These are phyloP conservation scores for Phataginus tricuspis DNA, from an alignment of 2,797 vertebrate species.

Conservation along the genomic window DNA sequence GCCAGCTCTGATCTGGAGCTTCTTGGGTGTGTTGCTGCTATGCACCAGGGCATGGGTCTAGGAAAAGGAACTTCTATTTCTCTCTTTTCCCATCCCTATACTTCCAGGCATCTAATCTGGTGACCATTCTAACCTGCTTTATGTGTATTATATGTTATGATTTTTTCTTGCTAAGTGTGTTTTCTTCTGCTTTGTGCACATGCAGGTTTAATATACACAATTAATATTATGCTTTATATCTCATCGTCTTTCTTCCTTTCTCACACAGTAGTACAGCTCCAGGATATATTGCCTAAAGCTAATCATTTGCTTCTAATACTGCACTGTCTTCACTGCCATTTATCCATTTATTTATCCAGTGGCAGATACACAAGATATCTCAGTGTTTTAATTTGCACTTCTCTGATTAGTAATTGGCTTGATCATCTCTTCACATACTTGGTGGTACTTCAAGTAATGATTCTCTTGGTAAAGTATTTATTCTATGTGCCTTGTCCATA, in stretches of 20 bases:
- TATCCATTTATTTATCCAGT: neutral
- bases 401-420: slow-evolving; percentile 16
- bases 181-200: neutral
- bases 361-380: neutral
- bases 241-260: neutral
- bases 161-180: neutral
- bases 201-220: neutral
- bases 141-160: neutral
- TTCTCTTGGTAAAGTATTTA: neutral
- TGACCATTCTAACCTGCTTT: neutral
- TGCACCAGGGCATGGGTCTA: neutral
- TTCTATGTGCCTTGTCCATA: neutral
- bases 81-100: neutral
- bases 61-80: neutral
- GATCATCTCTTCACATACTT: neutral
- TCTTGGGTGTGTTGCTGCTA: neutral
- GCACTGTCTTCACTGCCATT: neutral
- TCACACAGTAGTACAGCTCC: neutral
- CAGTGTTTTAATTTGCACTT: slow-evolving; percentile 43
- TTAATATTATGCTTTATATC: neutral
- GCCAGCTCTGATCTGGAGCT: neutral
- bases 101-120: neutral
- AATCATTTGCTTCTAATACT: neutral
- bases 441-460: neutral
- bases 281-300: neutral